phyloP scores from a whole-genome alignment of 2,888 invertebrate genomes.

The Mythimna lalbum region DNA sequence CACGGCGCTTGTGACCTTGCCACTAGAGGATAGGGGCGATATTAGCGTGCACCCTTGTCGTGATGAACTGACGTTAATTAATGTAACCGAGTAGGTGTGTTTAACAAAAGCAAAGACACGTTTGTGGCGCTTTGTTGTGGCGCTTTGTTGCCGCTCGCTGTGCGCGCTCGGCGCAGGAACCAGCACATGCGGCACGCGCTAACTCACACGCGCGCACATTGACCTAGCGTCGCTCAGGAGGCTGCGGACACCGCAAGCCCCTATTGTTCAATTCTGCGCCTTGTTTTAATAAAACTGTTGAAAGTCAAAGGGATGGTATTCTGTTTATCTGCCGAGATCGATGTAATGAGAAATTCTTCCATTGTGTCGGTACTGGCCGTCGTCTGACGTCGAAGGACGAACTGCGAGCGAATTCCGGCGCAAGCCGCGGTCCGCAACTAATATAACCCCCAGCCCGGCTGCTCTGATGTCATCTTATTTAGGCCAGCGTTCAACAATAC shows the following conservation, averaged over 20 bases:
- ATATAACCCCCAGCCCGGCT: conserved; percentile 9
- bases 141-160: background rate
- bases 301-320: conserved; percentile 17
- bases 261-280: background rate
- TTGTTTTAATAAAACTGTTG: conserved; percentile 25
- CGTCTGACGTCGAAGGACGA: conserved; percentile 15
- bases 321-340: conserved; percentile 37
- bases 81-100: conserved; percentile 49
- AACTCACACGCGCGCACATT: background rate
- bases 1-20: conserved; percentile 15
- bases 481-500: conserved; percentile 28
- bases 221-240: too few relatives aligned
- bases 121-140: conserved; percentile 40
- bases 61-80: conserved; percentile 52
- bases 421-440: background rate
- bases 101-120: conserved; percentile 53
- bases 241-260: too few relatives aligned
- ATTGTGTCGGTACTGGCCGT: conserved; percentile 27
- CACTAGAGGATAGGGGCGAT: background rate
- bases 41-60: background rate
- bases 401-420: conserved; percentile 9
- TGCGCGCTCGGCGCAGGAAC: background rate
- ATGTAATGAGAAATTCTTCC: conserved; percentile 51
- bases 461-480: conserved; percentile 23
- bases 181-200: background rate